Evolutionary conservation across 2,113 vertebrate species (phyloP).

Genomic region (Zosterops hypoxanthus): DNA sequence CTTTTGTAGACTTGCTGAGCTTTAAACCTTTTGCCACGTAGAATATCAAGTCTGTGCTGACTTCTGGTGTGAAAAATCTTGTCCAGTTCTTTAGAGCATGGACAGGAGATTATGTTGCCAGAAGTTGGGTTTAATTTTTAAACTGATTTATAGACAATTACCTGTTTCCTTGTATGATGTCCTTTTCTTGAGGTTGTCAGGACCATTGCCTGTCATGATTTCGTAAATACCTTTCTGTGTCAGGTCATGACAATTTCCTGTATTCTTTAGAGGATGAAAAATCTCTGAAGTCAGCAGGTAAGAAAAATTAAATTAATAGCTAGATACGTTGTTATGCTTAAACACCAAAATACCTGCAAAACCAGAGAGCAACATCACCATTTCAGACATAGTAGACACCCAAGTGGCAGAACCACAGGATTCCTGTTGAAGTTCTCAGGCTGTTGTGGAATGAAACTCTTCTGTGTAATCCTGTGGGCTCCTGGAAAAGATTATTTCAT

Average conservation of each 20-base stretch:
- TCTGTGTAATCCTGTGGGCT: not conserved
- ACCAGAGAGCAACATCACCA: not conserved
- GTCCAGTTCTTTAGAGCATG: not conserved
- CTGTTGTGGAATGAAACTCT: not conserved
- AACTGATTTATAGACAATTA: not conserved
- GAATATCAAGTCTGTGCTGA: not conserved
- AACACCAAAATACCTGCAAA: not conserved
- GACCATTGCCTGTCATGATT: accelerated
- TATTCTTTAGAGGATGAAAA: not conserved
- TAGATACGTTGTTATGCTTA: not conserved
- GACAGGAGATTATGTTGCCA: not conserved
- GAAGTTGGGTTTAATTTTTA: not conserved
- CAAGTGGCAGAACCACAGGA: not conserved
- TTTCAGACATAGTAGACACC: not conserved
- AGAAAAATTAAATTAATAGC: not conserved
- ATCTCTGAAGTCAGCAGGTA: not conserved
- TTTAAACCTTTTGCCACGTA: not conserved
- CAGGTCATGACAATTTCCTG: not conserved
- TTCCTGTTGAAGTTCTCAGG: not conserved
- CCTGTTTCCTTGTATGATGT: not conserved
- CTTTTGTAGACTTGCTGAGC: not conserved
- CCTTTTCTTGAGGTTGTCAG: accelerated
- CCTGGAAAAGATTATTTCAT: not conserved
- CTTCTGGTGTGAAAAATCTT: not conserved
- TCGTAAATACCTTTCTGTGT: not conserved